Evolutionary conservation across 2,113 vertebrate genomes (phyloP).

Genomic region (Dendrocopos noguchii): DNA sequence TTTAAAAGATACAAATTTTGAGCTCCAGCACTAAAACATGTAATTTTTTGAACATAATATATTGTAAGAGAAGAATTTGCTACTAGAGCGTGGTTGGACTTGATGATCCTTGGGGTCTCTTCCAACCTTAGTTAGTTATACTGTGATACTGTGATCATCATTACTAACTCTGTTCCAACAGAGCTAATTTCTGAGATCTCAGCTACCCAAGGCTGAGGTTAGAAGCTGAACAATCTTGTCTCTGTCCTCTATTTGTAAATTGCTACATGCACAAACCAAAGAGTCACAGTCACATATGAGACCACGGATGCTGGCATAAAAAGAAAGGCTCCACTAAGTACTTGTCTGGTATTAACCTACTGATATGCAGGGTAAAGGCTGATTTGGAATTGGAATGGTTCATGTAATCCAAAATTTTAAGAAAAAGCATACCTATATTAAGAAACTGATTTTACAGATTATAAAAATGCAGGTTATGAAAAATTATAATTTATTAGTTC

Average conservation of each 20-base stretch:
- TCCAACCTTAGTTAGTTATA: too few relatives aligned
- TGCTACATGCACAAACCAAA: neutral
- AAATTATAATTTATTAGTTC: neutral
- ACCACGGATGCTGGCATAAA: neutral
- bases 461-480: neutral
- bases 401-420: neutral
- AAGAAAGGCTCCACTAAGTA: neutral
- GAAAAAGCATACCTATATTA: neutral
- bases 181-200: neutral
- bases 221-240: neutral
- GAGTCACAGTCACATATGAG: fast-evolving
- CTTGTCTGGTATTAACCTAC: neutral
- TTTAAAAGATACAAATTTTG: neutral
- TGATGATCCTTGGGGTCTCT: too few relatives aligned
- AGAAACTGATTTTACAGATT: neutral
- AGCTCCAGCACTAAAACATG: neutral
- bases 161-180: neutral
- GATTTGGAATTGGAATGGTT: neutral
- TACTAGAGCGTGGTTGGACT: too few relatives aligned
- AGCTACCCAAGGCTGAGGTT: fast-evolving
- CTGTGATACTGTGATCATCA: too few relatives aligned
- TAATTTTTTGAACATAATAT: neutral
- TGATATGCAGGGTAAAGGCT: neutral
- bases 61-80: neutral
- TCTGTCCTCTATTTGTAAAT: neutral